Evolutionary conservation across 2,113 vertebrate genomes (phyloP).

Genomic region (Aspidoscelis tigris): DNA sequence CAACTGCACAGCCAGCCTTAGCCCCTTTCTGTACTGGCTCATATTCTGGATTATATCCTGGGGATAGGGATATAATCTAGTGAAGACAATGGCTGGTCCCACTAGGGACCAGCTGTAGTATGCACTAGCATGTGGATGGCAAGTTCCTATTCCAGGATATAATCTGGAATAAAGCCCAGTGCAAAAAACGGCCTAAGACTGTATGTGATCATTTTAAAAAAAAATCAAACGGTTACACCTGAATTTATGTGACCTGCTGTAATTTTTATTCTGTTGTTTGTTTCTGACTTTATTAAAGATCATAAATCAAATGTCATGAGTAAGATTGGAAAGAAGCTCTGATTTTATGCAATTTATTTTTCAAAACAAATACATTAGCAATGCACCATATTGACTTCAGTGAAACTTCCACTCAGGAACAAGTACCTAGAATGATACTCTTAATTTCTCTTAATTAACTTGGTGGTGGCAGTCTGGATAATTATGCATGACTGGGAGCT

Average conservation of each 20-base stretch:
- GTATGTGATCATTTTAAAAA: not conserved
- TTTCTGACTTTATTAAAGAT: not conserved
- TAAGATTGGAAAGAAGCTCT: not conserved
- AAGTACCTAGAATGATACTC: too few relatives aligned
- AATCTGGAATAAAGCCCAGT: too few relatives aligned
- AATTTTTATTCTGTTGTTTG: not conserved
- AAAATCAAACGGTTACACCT: conserved; percentile 19
- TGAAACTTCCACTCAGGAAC: not conserved
- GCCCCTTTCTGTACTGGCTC: too few relatives aligned
- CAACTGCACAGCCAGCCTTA: too few relatives aligned
- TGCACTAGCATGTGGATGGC: too few relatives aligned
- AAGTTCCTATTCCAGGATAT: too few relatives aligned
- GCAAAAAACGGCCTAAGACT: too few relatives aligned
- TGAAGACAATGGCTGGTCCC: too few relatives aligned
- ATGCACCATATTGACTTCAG: not conserved
- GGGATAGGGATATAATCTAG: too few relatives aligned
- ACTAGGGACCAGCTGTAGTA: too few relatives aligned
- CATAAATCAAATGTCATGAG: not conserved
- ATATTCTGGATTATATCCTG: too few relatives aligned
- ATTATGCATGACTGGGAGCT: not conserved
- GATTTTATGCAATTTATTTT: not conserved
- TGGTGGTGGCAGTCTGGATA: not conserved
- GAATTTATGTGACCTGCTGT: not conserved
- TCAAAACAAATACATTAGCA: accelerated
- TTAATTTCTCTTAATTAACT: not conserved